Conservation (phyloP, 2,797 vertebrate genomes). For the Parambassis ranga region DNA sequence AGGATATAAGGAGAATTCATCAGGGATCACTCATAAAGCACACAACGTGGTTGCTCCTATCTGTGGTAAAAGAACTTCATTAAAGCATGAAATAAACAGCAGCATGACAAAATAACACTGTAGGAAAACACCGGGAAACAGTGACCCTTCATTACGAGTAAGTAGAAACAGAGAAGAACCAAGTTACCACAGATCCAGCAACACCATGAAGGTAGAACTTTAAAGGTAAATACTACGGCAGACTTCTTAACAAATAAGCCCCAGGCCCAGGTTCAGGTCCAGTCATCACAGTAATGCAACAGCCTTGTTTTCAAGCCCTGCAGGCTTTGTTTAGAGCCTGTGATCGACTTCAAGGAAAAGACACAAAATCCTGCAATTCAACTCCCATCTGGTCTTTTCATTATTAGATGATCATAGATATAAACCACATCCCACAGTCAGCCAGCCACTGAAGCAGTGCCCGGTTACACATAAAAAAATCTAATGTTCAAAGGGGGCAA, state of each 20-base stretch:
- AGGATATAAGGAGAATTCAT: not conserved
- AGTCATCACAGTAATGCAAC: not conserved
- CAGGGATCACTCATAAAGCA: not conserved
- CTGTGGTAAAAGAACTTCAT: not conserved
- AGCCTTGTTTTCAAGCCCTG: constrained; percentile 13
- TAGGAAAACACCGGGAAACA: not conserved
- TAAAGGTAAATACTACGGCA: not conserved
- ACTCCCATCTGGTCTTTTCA: not conserved
- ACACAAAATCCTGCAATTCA: not conserved
- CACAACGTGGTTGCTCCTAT: not conserved
- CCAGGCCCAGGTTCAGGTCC: not conserved
- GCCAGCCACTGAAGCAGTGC: not conserved
- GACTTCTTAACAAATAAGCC: not conserved
- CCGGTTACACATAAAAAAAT: too few relatives aligned
- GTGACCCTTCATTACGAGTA: not conserved
- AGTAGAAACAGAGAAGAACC: not conserved
- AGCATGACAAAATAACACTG: not conserved
- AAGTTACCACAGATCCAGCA: too few relatives aligned
- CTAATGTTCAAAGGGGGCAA: too few relatives aligned
- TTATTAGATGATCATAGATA: not conserved
- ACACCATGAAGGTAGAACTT: too few relatives aligned
- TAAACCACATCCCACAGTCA: not conserved
- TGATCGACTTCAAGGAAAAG: not conserved
- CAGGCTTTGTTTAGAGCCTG: not conserved
- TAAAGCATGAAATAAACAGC: not conserved